Evolutionary conservation across 2,797 vertebrate genomes (phyloP).

Genomic region (Ptychobarbus kaznakovi): DNA sequence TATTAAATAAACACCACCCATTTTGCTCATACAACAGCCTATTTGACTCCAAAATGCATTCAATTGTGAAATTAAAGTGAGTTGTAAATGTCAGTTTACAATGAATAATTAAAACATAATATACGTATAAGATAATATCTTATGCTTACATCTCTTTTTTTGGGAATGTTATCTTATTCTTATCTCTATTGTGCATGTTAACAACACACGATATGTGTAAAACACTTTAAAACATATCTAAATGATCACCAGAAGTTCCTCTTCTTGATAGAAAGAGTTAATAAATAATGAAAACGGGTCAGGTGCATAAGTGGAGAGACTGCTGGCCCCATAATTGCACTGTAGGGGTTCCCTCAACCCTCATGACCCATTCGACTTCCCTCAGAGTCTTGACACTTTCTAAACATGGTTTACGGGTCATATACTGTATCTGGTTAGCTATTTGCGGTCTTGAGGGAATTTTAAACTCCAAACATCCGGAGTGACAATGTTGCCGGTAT

Average conservation of each 20-base stretch:
- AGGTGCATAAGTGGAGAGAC: constrained; percentile 6
- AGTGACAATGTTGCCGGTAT: constrained; percentile 46
- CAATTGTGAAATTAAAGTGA: neutral
- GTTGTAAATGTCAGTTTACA: neutral
- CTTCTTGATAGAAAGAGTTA: neutral
- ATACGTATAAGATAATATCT: neutral
- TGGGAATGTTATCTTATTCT: neutral
- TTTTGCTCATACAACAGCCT: neutral
- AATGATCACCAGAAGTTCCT: constrained; percentile 12
- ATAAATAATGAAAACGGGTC: constrained; percentile 20
- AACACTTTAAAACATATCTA: neutral
- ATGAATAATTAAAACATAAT: neutral
- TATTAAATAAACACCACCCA: neutral
- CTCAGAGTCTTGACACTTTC: constrained; percentile 17
- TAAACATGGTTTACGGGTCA: constrained; percentile 25
- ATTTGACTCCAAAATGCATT: neutral
- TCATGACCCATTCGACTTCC: constrained; percentile 1
- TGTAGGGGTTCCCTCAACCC: constrained; percentile 5
- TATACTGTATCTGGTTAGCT: constrained; percentile 27
- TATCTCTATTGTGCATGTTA: neutral
- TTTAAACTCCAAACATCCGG: constrained; percentile 37
- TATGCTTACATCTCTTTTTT: neutral
- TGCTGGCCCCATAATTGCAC: constrained; percentile 7
- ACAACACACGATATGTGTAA: neutral
- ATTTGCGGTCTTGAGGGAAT: constrained; percentile 37